These are phyloP conservation scores for Oplegnathus fasciatus DNA, from an alignment of 2,113 vertebrate species.

Conservation along the genomic window DNA sequence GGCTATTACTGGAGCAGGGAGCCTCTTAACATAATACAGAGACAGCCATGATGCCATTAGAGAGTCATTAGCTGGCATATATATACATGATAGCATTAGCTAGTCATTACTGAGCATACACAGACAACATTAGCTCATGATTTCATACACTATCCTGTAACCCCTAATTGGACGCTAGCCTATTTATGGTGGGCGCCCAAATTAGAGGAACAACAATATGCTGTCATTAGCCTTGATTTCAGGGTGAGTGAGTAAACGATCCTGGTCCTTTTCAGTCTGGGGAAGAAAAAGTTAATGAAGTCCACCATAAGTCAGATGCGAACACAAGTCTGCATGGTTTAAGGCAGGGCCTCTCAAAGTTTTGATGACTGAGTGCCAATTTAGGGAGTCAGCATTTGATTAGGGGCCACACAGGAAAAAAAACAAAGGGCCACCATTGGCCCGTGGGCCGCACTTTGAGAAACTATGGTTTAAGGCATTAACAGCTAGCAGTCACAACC, in stretches of 20 bases:
- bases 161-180: slow-evolving; percentile 60
- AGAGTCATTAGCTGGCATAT: slow-evolving; percentile 77
- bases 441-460: no score
- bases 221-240: slow-evolving; percentile 53
- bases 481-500: neutral
- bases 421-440: no score
- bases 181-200: slow-evolving; percentile 47
- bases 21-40: slow-evolving; percentile 81
- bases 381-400: no score
- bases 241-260: slow-evolving; percentile 40
- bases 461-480: no score
- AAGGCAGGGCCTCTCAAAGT: no score
- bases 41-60: slow-evolving; percentile 78
- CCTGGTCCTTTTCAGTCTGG: neutral
- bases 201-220: slow-evolving; percentile 54
- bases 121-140: slow-evolving; percentile 63
- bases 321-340: neutral
- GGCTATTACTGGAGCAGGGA: slow-evolving; percentile 82
- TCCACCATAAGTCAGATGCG: neutral
- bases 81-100: slow-evolving; percentile 80
- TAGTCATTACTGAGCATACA: slow-evolving; percentile 70
- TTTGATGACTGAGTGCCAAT: no score
- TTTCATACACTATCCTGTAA: slow-evolving; percentile 57
- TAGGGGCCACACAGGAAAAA: no score
- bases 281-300: slow-evolving; percentile 20